These are phyloP conservation scores for Globodera ellingtonae DNA, from an alignment of 1,140 invertebrate genomes.

Conservation along the genomic window DNA sequence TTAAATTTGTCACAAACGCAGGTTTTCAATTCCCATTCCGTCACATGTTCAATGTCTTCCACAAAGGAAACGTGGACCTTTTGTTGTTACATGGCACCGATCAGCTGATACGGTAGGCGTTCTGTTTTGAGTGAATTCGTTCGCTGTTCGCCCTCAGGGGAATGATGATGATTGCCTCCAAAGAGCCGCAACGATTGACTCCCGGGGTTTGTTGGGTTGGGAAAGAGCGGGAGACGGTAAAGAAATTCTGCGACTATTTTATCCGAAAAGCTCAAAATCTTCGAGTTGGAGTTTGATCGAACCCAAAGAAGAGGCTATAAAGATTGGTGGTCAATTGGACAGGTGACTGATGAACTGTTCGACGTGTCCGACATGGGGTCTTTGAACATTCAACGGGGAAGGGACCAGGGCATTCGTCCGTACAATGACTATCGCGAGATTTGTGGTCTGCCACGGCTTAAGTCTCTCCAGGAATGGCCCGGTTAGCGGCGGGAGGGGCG, in stretches of 20 bases:
- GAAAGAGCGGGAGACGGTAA: background rate
- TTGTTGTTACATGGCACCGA: slow-evolving; percentile 39
- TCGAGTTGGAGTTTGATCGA: no score
- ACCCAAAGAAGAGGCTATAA: no score
- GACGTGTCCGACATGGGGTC: slow-evolving; percentile 41
- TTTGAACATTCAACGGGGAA: slow-evolving; percentile 73
- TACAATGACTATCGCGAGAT: slow-evolving; percentile 81
- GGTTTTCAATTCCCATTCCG: background rate
- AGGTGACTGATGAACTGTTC: slow-evolving; percentile 39
- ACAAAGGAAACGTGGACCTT: slow-evolving; percentile 34
- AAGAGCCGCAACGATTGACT: slow-evolving; percentile 42
- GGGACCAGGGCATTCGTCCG: slow-evolving; percentile 84
- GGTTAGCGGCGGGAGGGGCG: slow-evolving; percentile 23
- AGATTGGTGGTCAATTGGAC: background rate
- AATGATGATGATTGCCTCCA: slow-evolving; percentile 33
- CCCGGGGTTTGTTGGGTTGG: slow-evolving; percentile 29
- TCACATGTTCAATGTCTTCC: background rate
- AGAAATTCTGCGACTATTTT: no score
- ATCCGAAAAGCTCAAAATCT: no score
- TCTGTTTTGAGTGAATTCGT: background rate
- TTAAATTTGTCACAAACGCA: slow-evolving; percentile 38
- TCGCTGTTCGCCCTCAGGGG: slow-evolving; percentile 7
- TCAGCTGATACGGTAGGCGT: slow-evolving; percentile 26
- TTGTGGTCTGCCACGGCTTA: slow-evolving; percentile 76
- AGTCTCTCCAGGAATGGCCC: slow-evolving; percentile 76